These are phyloP conservation scores for Trichomalopsis sarcophagae DNA, from an alignment of 1,140 invertebrate species.

Conservation along the genomic window DNA sequence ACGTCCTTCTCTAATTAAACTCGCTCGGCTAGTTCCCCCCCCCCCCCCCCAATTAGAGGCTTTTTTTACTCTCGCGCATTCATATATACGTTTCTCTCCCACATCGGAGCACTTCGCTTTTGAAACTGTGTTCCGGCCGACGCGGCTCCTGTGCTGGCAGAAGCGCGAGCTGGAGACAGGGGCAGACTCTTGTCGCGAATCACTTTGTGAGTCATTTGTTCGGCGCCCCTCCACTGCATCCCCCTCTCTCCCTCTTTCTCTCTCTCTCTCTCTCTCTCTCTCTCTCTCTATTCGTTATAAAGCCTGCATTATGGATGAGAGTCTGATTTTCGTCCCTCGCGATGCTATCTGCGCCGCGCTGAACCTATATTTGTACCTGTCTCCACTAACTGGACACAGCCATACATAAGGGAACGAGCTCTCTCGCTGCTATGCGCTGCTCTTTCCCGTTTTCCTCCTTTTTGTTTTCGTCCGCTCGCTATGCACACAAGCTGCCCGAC, in stretches of 20 bases:
- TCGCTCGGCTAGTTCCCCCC: constrained; percentile 49
- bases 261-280: constrained; percentile 4
- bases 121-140: neutral
- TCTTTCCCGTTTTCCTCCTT: constrained; percentile 7
- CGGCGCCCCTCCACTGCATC: neutral
- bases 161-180: too few relatives aligned
- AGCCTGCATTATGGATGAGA: constrained; percentile 48
- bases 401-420: constrained; percentile 26
- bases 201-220: constrained; percentile 48
- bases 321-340: constrained; percentile 33
- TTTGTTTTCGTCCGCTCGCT: constrained; percentile 23
- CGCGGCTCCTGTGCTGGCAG: too few relatives aligned
- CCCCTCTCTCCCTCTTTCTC: too few relatives aligned
- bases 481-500: neutral
- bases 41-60: constrained; percentile 26
- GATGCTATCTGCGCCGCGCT: constrained; percentile 22
- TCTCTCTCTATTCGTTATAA: constrained; percentile 34
- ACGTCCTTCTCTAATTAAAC: constrained; percentile 51
- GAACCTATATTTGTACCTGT: constrained; percentile 47
- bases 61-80: neutral
- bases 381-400: constrained; percentile 19
- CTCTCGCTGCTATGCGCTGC: neutral
- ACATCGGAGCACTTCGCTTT: neutral
- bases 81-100: too few relatives aligned
- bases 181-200: constrained; percentile 34